phyloP scores from a whole-genome alignment of 2,888 invertebrate species.

The Caradrina kadenii region DNA sequence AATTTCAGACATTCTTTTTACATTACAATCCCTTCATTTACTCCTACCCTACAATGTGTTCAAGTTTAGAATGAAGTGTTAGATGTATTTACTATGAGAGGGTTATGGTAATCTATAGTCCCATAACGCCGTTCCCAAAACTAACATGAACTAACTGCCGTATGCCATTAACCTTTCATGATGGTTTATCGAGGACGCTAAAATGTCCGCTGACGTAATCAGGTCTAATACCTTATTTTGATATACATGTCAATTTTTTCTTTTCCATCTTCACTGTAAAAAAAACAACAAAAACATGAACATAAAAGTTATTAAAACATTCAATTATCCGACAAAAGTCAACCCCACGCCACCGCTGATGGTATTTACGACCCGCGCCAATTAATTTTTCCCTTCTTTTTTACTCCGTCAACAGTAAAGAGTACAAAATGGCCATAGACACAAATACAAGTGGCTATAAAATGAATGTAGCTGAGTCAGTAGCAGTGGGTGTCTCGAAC shows the following conservation, averaged over 20 bases:
- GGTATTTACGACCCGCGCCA: constrained; percentile 77
- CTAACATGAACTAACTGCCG: constrained; percentile 58
- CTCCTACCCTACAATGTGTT: constrained; percentile 44
- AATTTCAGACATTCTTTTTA: constrained; percentile 60
- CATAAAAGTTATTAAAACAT: constrained; percentile 63
- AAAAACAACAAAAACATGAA: constrained; percentile 10
- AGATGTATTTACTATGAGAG: constrained; percentile 55
- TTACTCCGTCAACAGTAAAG: constrained; percentile 86
- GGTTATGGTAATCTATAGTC: constrained; percentile 56
- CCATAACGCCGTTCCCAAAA: constrained; percentile 54
- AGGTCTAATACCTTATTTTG: neutral
- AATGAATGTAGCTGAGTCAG: constrained; percentile 90
- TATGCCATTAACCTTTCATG: constrained; percentile 59
- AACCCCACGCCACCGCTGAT: constrained; percentile 71
- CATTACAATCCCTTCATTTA: constrained; percentile 45
- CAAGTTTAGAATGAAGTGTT: constrained; percentile 58
- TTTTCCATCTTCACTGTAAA: neutral
- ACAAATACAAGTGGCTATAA: constrained; percentile 91
- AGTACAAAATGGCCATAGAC: constrained; percentile 88
- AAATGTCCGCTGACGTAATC: constrained; percentile 21
- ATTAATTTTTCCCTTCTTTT: constrained; percentile 81
- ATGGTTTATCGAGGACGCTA: constrained; percentile 47
- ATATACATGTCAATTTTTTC: too few relatives aligned
- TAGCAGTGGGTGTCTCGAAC: constrained; percentile 77
- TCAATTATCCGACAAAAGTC: constrained; percentile 62